phyloP scores from a whole-genome alignment of 2,113 vertebrate species.

The Notothenia rossii region DNA sequence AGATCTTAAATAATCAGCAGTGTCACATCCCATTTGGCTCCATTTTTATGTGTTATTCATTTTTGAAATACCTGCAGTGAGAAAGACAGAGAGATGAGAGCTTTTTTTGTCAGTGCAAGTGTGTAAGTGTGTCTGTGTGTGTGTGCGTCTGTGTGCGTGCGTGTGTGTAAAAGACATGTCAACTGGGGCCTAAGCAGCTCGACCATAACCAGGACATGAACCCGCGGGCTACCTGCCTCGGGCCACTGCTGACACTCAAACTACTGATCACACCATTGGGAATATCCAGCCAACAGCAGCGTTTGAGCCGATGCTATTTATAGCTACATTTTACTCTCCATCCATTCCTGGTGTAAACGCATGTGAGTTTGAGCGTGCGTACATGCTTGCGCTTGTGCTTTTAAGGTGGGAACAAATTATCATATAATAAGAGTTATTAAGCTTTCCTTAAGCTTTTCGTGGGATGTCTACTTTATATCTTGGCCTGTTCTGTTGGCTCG shows the following conservation, averaged over 20 bases:
- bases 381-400: neutral
- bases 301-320: constrained; percentile 48
- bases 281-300: constrained; percentile 44
- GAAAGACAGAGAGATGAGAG: neutral
- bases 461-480: neutral
- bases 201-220: constrained; percentile 54
- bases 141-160: neutral
- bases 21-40: neutral
- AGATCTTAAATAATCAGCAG: neutral
- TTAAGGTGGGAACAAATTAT: neutral
- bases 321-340: constrained; percentile 36
- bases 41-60: neutral
- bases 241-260: constrained; percentile 51
- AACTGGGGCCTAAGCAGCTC: constrained; percentile 37
- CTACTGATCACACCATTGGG: constrained; percentile 57
- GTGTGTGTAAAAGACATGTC: constrained; percentile 33
- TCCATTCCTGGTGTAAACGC: constrained; percentile 27
- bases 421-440: constrained; percentile 2
- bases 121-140: neutral
- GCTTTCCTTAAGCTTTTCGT: neutral
- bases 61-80: neutral
- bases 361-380: neutral
- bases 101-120: neutral
- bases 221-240: constrained; percentile 56
- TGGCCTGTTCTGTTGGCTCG: constrained; percentile 4